These are phyloP conservation scores for Malurus leucopterus DNA, from an alignment of 2,797 vertebrate species.

Conservation along the genomic window DNA sequence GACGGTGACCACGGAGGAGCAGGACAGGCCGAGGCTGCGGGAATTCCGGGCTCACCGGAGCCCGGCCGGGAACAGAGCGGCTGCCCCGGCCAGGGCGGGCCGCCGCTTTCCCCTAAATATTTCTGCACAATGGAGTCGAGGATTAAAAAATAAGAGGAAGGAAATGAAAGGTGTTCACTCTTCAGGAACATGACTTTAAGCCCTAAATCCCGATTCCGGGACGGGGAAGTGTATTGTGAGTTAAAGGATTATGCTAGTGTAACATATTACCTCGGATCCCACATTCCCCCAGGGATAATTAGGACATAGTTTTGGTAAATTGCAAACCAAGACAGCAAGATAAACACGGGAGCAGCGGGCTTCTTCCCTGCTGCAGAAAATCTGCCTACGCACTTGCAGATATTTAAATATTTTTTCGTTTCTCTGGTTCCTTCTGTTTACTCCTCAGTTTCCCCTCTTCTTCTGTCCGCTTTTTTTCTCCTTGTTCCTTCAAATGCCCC, in stretches of 20 bases:
- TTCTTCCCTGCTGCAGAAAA: neutral
- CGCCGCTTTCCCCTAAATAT: neutral
- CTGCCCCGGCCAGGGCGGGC: neutral
- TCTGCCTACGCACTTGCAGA: neutral
- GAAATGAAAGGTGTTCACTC: slow-evolving; percentile 50
- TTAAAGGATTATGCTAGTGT: slow-evolving; percentile 45
- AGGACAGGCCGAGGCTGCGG: neutral
- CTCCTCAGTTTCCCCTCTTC: neutral
- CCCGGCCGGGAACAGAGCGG: neutral
- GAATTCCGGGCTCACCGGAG: neutral
- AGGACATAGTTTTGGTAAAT: slow-evolving; percentile 30
- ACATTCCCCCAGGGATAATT: slow-evolving; percentile 39
- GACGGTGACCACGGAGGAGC: neutral
- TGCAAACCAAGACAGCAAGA: neutral
- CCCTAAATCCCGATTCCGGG: slow-evolving; percentile 9
- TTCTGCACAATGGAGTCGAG: slow-evolving; percentile 24
- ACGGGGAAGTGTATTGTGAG: slow-evolving; percentile 25
- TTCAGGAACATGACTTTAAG: slow-evolving; percentile 38
- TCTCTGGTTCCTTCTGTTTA: neutral
- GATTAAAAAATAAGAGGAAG: slow-evolving; percentile 40
- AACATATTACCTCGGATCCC: slow-evolving; percentile 19
- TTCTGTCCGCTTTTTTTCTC: neutral
- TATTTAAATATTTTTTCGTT: neutral
- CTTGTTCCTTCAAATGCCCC: neutral
- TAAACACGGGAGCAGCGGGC: neutral